A percentile compares a stretch with the other conserved stretches of the same genome.
Evolutionary conservation across 1,140 invertebrate genomes (phyloP).

Genomic region (Epicauta chinensis): DNA sequence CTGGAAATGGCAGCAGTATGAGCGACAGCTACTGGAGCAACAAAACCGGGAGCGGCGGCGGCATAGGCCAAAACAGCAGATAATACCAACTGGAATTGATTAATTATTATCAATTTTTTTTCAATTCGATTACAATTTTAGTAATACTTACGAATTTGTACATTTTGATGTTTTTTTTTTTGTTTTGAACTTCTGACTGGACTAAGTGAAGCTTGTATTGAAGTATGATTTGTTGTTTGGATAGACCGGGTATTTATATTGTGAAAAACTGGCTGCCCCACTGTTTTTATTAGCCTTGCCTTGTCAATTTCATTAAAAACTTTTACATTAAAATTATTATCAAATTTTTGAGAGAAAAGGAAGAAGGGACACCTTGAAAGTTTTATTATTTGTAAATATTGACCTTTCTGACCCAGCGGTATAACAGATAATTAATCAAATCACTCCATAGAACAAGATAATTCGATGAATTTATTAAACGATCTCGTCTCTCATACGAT

Average conservation of each 20-base stretch:
- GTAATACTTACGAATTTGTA: constrained; percentile 45
- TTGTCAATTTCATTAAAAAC: constrained; percentile 5
- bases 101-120: too few species aligned
- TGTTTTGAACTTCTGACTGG: neutral
- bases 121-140: too few species aligned
- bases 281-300: neutral
- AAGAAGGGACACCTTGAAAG: too few species aligned
- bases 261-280: neutral
- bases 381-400: too few species aligned
- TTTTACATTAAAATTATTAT: constrained; percentile 24
- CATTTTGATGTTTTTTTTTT: constrained; percentile 26
- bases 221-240: neutral
- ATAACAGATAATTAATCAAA: too few species aligned
- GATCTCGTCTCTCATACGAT: too few species aligned
- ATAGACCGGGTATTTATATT: neutral
- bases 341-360: too few species aligned
- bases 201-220: neutral
- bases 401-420: too few species aligned
- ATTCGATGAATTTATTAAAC: too few species aligned
- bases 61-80: constrained; percentile 49
- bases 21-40: constrained; percentile 41
- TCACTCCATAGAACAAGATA: too few species aligned
- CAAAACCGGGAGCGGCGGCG: constrained; percentile 44
- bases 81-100: constrained; percentile 43
- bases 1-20: constrained; percentile 47